phyloP scores from a whole-genome alignment of 2,888 invertebrate genomes.

The Erpobdella octoculata region DNA sequence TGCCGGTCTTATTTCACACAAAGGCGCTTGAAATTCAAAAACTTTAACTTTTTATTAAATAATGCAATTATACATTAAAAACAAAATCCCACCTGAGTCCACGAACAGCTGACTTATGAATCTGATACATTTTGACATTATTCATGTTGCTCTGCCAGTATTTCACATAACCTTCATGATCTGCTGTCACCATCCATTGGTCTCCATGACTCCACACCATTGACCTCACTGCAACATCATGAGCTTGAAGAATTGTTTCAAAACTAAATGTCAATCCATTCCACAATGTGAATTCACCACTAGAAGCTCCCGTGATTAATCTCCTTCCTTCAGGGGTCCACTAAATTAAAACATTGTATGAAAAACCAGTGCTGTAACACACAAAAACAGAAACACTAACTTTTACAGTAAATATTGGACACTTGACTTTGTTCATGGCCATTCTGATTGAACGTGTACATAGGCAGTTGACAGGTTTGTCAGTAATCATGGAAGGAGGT shows the following conservation, averaged over 20 bases:
- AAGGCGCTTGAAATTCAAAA: too few relatives aligned
- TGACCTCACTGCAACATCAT: constrained; percentile 93
- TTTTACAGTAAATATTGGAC: constrained; percentile 73
- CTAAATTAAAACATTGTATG: constrained; percentile 48
- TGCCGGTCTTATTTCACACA: too few relatives aligned
- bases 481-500: constrained; percentile 85
- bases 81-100: constrained; percentile 73
- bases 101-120: constrained; percentile 97
- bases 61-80: not conserved
- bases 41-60: too few relatives aligned
- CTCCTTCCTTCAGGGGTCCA: constrained; percentile 99
- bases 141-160: constrained; percentile 99
- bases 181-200: constrained; percentile 98
- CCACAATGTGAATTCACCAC: constrained; percentile 98
- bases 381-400: not conserved
- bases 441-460: constrained; percentile 81
- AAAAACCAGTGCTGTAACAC: not conserved
- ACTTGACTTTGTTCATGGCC: constrained; percentile 99
- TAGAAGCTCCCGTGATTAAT: constrained; percentile 93
- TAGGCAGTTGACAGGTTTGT: constrained; percentile 89
- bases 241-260: constrained; percentile 99
- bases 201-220: constrained; percentile 99
- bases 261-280: constrained; percentile 99
- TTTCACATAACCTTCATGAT: constrained; percentile 95
- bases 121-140: constrained; percentile 99